Conservation (phyloP, 2,113 vertebrate genomes). For the Sphaerodactylus townsendi region DNA sequence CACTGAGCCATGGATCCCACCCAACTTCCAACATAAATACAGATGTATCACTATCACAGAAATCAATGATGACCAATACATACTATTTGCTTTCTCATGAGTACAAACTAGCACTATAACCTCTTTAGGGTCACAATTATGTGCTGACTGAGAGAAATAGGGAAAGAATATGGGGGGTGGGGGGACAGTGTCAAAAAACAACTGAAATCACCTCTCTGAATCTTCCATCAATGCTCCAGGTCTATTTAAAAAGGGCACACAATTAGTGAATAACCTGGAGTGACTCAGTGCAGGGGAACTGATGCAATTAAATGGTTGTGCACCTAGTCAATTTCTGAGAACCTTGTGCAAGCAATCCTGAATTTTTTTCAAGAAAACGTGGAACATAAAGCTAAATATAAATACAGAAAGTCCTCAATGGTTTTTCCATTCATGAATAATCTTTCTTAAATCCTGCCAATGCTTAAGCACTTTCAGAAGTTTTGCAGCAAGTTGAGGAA, state of each 20-base stretch:
- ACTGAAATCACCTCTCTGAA: not conserved
- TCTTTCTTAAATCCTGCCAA: not conserved
- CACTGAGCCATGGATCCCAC: too few species aligned
- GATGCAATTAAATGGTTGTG: not conserved
- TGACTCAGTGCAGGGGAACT: not conserved
- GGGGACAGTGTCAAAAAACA: too few species aligned
- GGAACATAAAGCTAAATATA: not conserved
- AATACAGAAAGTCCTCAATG: not conserved
- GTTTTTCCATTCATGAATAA: not conserved
- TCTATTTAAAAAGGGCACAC: not conserved
- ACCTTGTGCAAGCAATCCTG: not conserved
- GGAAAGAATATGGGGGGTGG: not conserved
- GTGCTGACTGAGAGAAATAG: not conserved
- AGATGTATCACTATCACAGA: too few species aligned
- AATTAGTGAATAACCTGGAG: not conserved
- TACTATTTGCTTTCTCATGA: not conserved
- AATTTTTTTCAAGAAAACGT: not conserved
- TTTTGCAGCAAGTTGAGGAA: too few species aligned
- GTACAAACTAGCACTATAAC: not conserved
- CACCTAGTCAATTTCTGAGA: not conserved
- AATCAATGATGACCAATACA: not conserved
- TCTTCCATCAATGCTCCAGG: not conserved
- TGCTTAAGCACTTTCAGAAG: not conserved
- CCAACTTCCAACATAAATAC: too few species aligned
- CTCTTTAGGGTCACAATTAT: not conserved